Evolutionary conservation across 2,113 vertebrate genomes (phyloP), one percentile per base, ranked within the genome.

Genomic region (Tetrao urogallus): DNA sequence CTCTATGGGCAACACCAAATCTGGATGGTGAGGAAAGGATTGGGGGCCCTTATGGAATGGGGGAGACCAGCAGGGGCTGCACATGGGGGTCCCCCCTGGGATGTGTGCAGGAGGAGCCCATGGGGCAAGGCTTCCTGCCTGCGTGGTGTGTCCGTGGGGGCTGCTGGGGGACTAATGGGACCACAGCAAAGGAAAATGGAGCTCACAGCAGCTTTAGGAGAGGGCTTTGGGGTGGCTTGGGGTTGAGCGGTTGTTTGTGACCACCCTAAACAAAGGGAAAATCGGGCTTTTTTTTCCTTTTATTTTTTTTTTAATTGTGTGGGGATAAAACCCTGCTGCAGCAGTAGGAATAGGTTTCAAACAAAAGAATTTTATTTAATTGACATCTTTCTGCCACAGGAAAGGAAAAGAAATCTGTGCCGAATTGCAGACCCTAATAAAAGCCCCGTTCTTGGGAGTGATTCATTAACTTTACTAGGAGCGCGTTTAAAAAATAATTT

Each of bases 391-490:
- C 70, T 93, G 66, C 90, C 91, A 66, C 86, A 63, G 80, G 67
- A 92, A 94, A 88, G 90, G 80, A 21, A 73, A 82, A 82, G 75
- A 73, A 91, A 82, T 83, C 43, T 69, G 73, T 66, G 88, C 85
- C 2, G 43, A 90, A 64, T 65, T 15, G 24, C 72, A 78, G 87
- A 27, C 87, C 61, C 88, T 83, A 86, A 92, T 97, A 86, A 95
- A 94, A 94, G 75, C 89, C 93, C 94, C 3, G 0, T 71, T 82
- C 61, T 15, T 4, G 48, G 69, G 88, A 88, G 79, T 87, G 93
- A 91, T 81, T 94, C 90, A 91, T 90, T 95, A 91, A 93, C 65
- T 96, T 95, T 66, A 81, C 88, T 90, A 86, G 76, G 79, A 86
- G 64, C 0, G 21, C 21, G 57, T 80, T 94, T 90, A 89, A 92